Evolutionary conservation across 2,113 vertebrate species (phyloP), one percentile per base, ranked within the genome.

Genomic region (Glaucomys volans): DNA sequence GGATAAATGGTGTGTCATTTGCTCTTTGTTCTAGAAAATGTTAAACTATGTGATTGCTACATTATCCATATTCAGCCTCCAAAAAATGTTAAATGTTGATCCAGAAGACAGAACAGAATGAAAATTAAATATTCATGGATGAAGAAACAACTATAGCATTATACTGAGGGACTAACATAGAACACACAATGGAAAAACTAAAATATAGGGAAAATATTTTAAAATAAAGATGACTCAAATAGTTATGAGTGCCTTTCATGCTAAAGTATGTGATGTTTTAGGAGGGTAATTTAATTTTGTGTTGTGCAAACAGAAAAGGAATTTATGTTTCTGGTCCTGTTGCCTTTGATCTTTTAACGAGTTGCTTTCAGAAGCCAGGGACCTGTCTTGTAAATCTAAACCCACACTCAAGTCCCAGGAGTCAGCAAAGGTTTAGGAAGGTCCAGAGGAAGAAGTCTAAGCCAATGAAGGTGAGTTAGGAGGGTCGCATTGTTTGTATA

Each of bases 71-170:
- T 89, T 87, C 20, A 89, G 37, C 6, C 8, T 52, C 24, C 92
- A 26, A 83, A 82, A 96, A 91, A 82, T n/a, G 18, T 87, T 90
- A 87, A 87, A 82, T 44, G 1, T 75, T 97, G 79, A 80, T 83
- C 28, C 64, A 28, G 22, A 95, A 75, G 50, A 80, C 30, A 94
- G 74, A 52, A 87, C 10, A 86, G 16, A 95, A 62, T 88, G 30
- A 85, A 91, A 69, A 82, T 90, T 59, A 90, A 96, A 87, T 42
- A 72, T 52, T 66, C 74, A 79, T 64, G 85, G 30, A 26, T 2
- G 1, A 87, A 4, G 26, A 76, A 94, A 74, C n/a, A 59, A 37
- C 10, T 50, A 44, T 90, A 90, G 1, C 9, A 92, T 1, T 96
- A 40, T 82, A 87, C 10, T 84, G 12, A 77, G 83, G 79, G 4